Evolutionary conservation across 2,888 invertebrate genomes (phyloP).

Genomic region (Eupithecia insigniata): DNA sequence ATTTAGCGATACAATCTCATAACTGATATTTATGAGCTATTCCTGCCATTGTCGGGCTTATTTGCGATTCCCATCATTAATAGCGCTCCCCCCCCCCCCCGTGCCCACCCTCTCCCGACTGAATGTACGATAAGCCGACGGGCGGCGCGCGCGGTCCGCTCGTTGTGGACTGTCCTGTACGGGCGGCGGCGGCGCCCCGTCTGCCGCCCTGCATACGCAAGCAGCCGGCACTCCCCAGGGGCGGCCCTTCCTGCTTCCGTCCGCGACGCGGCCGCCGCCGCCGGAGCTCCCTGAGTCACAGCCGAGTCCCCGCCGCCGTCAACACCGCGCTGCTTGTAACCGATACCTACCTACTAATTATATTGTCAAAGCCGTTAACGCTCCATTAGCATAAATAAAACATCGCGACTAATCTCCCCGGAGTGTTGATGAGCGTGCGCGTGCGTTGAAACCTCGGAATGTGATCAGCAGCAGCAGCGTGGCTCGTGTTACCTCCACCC

Average conservation of each 20-base stretch:
- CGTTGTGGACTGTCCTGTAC: too few species aligned
- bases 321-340: slow-evolving; percentile 40
- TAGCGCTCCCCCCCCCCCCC: background rate
- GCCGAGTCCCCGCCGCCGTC: too few species aligned
- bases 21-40: slow-evolving; percentile 47
- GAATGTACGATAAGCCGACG: too few species aligned
- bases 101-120: too few species aligned
- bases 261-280: background rate
- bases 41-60: background rate
- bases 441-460: slow-evolving; percentile 56
- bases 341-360: slow-evolving; percentile 54
- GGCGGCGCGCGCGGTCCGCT: too few species aligned
- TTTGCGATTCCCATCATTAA: background rate
- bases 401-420: slow-evolving; percentile 67
- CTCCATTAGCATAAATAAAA: slow-evolving; percentile 78
- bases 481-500: background rate
- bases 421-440: slow-evolving; percentile 53
- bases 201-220: slow-evolving; percentile 29
- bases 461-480: slow-evolving; percentile 36
- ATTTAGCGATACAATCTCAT: slow-evolving; percentile 51
- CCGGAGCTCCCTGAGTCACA: background rate
- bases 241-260: background rate
- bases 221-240: slow-evolving; percentile 9
- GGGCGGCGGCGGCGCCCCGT: slow-evolving; percentile 14
- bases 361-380: slow-evolving; percentile 67